A percentile compares a stretch with the other conserved stretches of the same genome.
Conservation (phyloP, 2,797 vertebrate genomes). For the Psittacula echo region DNA sequence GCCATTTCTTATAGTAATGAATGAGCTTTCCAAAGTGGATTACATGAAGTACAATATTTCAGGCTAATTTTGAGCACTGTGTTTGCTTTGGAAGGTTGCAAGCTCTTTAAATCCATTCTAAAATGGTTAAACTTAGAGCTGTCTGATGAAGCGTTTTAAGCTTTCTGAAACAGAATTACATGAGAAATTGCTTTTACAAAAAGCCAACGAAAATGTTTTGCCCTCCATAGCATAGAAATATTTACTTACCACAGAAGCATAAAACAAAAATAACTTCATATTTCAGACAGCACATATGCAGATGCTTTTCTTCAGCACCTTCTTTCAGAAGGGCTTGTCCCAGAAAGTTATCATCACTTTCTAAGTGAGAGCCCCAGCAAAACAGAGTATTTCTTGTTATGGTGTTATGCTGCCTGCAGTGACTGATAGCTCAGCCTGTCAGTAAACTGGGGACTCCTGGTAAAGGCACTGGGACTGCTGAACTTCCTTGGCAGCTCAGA, state of each 20-base stretch:
- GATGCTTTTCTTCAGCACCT: not conserved
- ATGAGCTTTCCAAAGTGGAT: constrained; percentile 35
- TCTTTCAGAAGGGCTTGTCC: not conserved
- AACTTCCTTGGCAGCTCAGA: not conserved
- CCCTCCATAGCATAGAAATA: not conserved
- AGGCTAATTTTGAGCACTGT: constrained; percentile 27
- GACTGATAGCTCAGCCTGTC: not conserved
- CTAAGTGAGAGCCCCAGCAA: not conserved
- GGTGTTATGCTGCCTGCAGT: not conserved
- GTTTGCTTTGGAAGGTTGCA: constrained; percentile 44
- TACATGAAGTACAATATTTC: constrained; percentile 22
- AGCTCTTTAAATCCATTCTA: constrained; percentile 24
- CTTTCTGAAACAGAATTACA: constrained; percentile 43
- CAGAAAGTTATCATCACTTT: not conserved
- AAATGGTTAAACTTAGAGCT: constrained; percentile 43
- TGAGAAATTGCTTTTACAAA: constrained; percentile 1
- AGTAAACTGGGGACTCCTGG: not conserved
- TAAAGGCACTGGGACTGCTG: not conserved
- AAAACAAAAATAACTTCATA: not conserved
- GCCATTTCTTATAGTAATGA: constrained; percentile 20
- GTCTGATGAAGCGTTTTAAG: not conserved
- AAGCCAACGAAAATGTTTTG: constrained; percentile 26
- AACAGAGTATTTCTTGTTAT: not conserved
- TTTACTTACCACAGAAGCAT: not conserved
- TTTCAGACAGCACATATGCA: not conserved